Evolutionary conservation across 2,797 vertebrate genomes (phyloP).

Genomic region (Bothrops alternatus): DNA sequence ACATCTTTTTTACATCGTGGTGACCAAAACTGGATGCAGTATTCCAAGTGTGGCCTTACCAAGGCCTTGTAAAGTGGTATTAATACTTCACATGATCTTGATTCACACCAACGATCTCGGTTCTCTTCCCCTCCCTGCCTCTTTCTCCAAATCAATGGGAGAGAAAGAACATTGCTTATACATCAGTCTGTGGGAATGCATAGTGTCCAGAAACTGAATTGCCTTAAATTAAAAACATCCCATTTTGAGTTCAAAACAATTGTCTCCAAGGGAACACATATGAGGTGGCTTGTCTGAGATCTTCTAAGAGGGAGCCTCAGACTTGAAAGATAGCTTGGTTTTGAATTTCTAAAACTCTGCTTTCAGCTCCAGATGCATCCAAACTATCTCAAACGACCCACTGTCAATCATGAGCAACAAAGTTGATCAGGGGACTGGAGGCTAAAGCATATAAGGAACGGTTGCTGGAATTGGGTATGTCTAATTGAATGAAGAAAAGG

Average conservation of each 20-base stretch:
- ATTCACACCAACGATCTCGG: conserved; percentile 29
- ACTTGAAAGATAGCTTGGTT: background rate
- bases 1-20: too few relatives aligned
- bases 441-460: too few relatives aligned
- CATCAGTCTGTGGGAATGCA: background rate
- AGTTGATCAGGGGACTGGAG: too few relatives aligned
- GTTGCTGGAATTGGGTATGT: too few relatives aligned
- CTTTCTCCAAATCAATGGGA: background rate
- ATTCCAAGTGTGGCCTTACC: too few relatives aligned
- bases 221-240: background rate
- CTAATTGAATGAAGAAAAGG: too few relatives aligned
- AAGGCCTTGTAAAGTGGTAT: too few relatives aligned
- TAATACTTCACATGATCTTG: too few relatives aligned
- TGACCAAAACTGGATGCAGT: too few relatives aligned
- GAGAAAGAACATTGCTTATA: background rate
- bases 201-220: background rate
- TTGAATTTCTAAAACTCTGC: background rate
- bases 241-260: background rate
- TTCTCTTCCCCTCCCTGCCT: background rate
- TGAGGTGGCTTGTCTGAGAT: background rate
- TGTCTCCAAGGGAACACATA: background rate
- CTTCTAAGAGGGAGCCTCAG: background rate
- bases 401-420: too few relatives aligned
- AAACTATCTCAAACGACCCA: background rate
- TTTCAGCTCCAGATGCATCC: background rate